Evolutionary conservation across 1,140 invertebrate genomes (phyloP).

Genomic region (Araneus ventricosus): DNA sequence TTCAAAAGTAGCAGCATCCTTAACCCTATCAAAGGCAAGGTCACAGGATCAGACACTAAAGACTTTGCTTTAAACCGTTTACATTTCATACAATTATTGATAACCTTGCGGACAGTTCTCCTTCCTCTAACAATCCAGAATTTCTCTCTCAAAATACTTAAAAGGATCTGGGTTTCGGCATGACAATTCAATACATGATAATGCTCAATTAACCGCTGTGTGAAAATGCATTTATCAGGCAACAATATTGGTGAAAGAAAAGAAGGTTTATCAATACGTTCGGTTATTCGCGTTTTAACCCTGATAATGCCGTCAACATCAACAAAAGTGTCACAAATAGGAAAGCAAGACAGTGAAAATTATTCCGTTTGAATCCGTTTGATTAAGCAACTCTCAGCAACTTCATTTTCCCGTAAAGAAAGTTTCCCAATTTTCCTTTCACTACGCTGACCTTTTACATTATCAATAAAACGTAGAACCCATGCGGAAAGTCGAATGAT

Average conservation of each 20-base stretch:
- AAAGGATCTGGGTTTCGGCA: not conserved
- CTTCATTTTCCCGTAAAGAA: not conserved
- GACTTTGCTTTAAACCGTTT: not conserved
- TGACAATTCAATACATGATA: not conserved
- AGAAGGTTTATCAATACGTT: slow-evolving; percentile 16
- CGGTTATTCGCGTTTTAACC: slow-evolving; percentile 39
- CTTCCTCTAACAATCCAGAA: not conserved
- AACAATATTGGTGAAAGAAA: not conserved
- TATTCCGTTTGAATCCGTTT: not conserved
- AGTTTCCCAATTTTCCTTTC: not conserved
- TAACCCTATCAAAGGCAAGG: not conserved
- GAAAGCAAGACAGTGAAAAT: not conserved
- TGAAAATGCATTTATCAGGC: not conserved
- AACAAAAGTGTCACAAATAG: not conserved
- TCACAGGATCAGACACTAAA: not conserved
- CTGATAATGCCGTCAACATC: slow-evolving; percentile 1
- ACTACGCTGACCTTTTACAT: not conserved
- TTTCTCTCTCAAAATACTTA: not conserved
- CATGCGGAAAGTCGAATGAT: slow-evolving; percentile 34
- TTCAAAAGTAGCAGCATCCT: not conserved
- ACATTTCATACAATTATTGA: not conserved
- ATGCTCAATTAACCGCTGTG: not conserved
- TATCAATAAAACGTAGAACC: slow-evolving; percentile 45
- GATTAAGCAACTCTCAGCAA: not conserved
- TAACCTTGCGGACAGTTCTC: not conserved